phyloP scores from a whole-genome alignment of 1,140 invertebrate genomes.

The Hetaerina americana region DNA sequence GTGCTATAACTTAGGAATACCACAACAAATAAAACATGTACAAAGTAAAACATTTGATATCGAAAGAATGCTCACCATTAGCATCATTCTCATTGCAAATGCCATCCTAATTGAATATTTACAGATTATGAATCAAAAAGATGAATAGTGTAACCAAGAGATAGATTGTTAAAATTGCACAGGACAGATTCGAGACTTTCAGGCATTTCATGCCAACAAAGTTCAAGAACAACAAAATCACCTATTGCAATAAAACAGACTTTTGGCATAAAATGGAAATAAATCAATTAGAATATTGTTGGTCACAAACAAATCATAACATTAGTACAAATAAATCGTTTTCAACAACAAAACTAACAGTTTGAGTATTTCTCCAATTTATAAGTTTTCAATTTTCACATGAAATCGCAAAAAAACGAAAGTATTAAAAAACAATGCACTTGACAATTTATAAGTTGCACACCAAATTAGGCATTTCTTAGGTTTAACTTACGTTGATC shows the following conservation, averaged over 20 bases:
- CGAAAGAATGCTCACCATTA: not conserved
- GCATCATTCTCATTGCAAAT: not conserved
- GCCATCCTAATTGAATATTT: not conserved
- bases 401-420: not conserved
- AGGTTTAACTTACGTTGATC: not conserved
- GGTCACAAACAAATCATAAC: not conserved
- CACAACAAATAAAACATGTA: not conserved
- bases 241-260: not conserved
- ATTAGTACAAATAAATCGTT: not conserved
- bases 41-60: not conserved
- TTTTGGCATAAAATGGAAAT: not conserved
- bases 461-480: not conserved
- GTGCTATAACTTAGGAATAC: no score
- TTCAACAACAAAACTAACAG: not conserved
- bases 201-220: not conserved
- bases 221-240: not conserved
- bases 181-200: not conserved
- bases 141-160: not conserved
- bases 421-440: not conserved
- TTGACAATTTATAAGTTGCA: not conserved
- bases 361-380: not conserved
- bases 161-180: not conserved
- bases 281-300: not conserved
- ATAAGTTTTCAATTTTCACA: no score
- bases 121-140: not conserved